phyloP scores from a whole-genome alignment of 2,888 invertebrate genomes.

The Oscheius myriophilus region DNA sequence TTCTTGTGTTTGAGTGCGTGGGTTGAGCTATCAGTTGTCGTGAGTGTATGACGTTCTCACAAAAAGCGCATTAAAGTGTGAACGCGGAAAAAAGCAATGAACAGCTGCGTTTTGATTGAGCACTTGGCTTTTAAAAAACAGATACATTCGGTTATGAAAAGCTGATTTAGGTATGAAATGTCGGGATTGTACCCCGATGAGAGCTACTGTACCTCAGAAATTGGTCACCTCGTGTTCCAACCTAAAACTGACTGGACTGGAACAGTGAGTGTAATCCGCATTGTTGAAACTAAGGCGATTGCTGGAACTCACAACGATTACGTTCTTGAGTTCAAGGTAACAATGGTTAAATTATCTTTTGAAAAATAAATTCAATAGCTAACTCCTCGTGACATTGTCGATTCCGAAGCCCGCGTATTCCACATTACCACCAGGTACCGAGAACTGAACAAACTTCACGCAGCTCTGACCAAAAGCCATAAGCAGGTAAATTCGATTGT shows the following conservation, averaged over 20 bases:
- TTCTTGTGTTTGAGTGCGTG: too few relatives aligned
- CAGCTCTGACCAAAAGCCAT: constrained; percentile 45
- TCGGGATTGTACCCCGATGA: constrained; percentile 53
- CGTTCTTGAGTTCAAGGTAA: constrained; percentile 36
- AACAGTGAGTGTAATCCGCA: constrained; percentile 30
- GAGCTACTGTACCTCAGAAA: constrained; percentile 48
- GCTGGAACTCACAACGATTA: constrained; percentile 41
- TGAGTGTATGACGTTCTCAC: too few relatives aligned
- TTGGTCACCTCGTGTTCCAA: constrained; percentile 46
- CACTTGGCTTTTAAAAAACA: too few relatives aligned
- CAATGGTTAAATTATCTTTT: neutral
- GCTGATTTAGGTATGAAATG: constrained; percentile 43
- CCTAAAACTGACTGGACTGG: constrained; percentile 45
- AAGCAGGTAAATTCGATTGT: constrained; percentile 36
- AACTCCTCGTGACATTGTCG: constrained; percentile 11
- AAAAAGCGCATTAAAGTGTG: too few relatives aligned
- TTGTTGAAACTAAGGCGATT: constrained; percentile 35
- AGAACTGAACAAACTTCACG: constrained; percentile 46
- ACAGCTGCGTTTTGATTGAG: too few relatives aligned
- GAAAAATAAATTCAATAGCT: neutral
- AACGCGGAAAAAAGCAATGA: too few relatives aligned
- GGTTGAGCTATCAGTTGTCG: too few relatives aligned
- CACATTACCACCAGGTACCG: constrained; percentile 38
- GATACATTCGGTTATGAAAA: too few relatives aligned
- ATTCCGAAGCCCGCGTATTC: constrained; percentile 33